Evolutionary conservation across 2,797 vertebrate genomes (phyloP).

Genomic region (Sardinella longiceps): DNA sequence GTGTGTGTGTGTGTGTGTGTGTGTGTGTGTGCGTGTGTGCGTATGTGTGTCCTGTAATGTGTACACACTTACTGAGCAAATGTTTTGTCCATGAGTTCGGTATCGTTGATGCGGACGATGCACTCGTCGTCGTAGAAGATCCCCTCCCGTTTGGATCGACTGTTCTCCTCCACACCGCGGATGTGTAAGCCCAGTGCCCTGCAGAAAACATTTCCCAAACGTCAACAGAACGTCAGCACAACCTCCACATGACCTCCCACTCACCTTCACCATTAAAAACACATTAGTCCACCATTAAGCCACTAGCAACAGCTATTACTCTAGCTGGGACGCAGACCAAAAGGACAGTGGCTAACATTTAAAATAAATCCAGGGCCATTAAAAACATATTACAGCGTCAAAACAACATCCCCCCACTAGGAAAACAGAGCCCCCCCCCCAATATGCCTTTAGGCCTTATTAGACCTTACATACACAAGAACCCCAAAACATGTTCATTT

Average conservation of each 20-base stretch:
- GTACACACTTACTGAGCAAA: conserved; percentile 88
- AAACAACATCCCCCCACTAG: not conserved
- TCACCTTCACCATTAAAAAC: conserved; percentile 6
- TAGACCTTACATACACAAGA: not conserved
- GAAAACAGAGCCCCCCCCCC: not conserved
- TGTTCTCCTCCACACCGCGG: conserved; percentile 91
- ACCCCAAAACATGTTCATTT: not conserved
- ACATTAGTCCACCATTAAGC: not conserved
- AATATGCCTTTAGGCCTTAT: not conserved
- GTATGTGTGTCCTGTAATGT: not conserved
- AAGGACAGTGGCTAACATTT: not conserved
- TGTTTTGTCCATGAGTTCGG: conserved; percentile 89
- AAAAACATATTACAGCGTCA: not conserved
- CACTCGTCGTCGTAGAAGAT: conserved; percentile 93
- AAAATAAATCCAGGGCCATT: not conserved
- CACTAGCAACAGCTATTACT: not conserved
- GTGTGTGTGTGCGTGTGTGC: conserved; percentile 6
- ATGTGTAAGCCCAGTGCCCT: conserved; percentile 92
- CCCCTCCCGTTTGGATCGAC: conserved; percentile 86
- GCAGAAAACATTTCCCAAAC: conserved; percentile 34
- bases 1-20: conserved; percentile 1
- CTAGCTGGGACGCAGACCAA: not conserved
- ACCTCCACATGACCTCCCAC: not conserved
- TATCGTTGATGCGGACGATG: conserved; percentile 91
- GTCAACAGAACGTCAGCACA: not conserved